Evolutionary conservation across 2,797 vertebrate genomes (phyloP), one percentile per base, ranked within the genome.

Genomic region (Gambusia yucatana): DNA sequence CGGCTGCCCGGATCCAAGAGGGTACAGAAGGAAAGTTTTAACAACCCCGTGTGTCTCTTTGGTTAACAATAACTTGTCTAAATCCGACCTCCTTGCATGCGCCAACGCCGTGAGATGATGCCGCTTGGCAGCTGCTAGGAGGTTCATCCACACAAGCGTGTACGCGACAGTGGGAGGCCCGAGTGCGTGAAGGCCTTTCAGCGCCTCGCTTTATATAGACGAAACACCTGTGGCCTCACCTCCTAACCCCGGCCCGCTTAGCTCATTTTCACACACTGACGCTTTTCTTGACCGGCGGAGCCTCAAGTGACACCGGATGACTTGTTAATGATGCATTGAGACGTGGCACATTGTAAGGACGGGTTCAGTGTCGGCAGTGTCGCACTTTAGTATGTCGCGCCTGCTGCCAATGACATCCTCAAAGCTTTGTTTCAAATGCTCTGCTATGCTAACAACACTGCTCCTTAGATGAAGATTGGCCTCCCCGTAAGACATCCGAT

Each of bases 1-100:
- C 85, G 93, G 91, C 88, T 85, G 87, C 92, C 93, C 86, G 55
- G 79, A 86, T 91, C 78, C 72, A 80, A 52, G 84, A 92, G 86
- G 50, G 85, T 84, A 89, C 90, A 22, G 79, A 85, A 83, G 83
- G 44, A 50, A 59, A 22, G 41, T 86, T 90, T 85, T 47, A 86
- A 86, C 89, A 83, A 85, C 71, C 80, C 89, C 55, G 33, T 76
- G 70, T 61, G 83, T 76, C 70, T 72, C 16, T 20, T 61, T 36
- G 9, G 82, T 83, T 84, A 87, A 86, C 89, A 89, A 91, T 90
- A 86, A 80, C 89, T 72, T 13, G 0, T 76, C 86, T 91, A 85
- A 90, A 78, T 83, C 78, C 79, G 85, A 86, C 83, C 87, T 77
- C 82, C 74, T 50, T 78, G 50, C 80, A 50, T 71, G 25, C 80